These are phyloP conservation scores for Leucophora obtusa DNA, from an alignment of 2,888 invertebrate genomes.

Conservation along the genomic window DNA sequence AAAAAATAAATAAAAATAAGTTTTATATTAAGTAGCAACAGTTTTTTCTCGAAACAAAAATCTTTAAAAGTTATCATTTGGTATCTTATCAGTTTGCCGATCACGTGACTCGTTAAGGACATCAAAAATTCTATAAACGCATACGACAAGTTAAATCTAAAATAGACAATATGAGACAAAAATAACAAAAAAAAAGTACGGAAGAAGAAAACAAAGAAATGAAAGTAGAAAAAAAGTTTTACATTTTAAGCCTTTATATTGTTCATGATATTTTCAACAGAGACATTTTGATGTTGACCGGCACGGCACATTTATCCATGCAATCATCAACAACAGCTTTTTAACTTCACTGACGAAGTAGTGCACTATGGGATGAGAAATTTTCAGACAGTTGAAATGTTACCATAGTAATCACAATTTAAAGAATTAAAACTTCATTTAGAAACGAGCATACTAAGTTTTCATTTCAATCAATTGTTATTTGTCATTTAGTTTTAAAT, in stretches of 20 bases:
- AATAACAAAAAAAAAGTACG: slow-evolving; percentile 1
- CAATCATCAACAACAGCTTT: background rate
- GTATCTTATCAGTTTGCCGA: slow-evolving; percentile 60
- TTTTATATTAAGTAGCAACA: slow-evolving; percentile 43
- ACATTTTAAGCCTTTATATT: slow-evolving; percentile 2
- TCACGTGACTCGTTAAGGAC: slow-evolving; percentile 67
- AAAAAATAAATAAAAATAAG: slow-evolving; percentile 1
- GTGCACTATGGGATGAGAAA: background rate
- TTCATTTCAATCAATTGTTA: too few species aligned
- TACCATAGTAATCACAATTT: too few species aligned
- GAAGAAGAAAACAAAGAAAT: background rate
- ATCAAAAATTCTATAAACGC: slow-evolving; percentile 66
- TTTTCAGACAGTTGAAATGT: background rate
- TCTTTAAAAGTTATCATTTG: slow-evolving; percentile 33
- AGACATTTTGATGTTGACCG: background rate
- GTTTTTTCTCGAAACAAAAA: slow-evolving; percentile 22
- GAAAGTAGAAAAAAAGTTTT: background rate
- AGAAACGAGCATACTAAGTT: too few species aligned
- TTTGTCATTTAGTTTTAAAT: too few species aligned
- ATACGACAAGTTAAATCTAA: slow-evolving; percentile 49
- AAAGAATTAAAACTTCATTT: too few species aligned
- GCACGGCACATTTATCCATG: background rate
- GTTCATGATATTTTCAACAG: background rate
- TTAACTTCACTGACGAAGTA: background rate
- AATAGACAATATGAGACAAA: slow-evolving; percentile 18